Percentiles rank a stretch among this genome's conserved stretches.
Evolutionary conservation across 1,140 invertebrate species (phyloP).

Genomic region (Bombus difficillimus): DNA sequence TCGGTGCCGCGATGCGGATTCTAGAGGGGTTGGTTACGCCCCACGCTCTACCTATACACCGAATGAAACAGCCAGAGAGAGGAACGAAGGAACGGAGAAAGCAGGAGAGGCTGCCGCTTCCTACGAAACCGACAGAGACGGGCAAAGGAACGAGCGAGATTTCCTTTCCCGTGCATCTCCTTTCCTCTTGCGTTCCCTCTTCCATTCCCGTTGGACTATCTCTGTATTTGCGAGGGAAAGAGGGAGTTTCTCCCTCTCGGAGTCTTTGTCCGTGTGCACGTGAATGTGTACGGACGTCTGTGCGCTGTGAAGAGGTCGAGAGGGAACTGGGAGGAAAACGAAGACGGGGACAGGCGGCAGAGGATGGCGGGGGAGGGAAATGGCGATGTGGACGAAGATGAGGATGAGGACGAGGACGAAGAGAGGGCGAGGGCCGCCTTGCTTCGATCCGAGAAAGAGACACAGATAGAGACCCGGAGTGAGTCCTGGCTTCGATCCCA

Average conservation of each 20-base stretch:
- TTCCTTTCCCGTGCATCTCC: constrained; percentile 50
- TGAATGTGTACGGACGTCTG: constrained; percentile 25
- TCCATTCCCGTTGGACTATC: constrained; percentile 32
- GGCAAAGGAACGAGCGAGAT: constrained; percentile 58
- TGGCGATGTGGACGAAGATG: constrained; percentile 41
- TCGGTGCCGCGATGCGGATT: constrained; percentile 70
- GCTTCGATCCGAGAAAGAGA: constrained; percentile 69
- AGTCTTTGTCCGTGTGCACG: constrained; percentile 53
- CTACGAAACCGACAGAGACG: constrained; percentile 12
- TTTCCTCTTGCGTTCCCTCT: constrained; percentile 30
- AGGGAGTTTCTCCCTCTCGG: constrained; percentile 65
- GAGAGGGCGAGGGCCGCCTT: constrained; percentile 64
- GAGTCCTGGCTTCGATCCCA: constrained; percentile 76
- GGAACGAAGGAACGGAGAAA: not conserved
- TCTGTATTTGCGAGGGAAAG: constrained; percentile 54
- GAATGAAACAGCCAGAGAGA: constrained; percentile 60
- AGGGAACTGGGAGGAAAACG: constrained; percentile 33
- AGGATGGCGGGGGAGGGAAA: not conserved
- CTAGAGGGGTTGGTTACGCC: constrained; percentile 79
- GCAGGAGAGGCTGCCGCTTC: not conserved
- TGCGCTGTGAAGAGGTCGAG: constrained; percentile 31
- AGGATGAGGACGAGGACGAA: constrained; percentile 22
- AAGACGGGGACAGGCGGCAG: constrained; percentile 21
- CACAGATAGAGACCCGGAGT: constrained; percentile 71
- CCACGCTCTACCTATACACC: constrained; percentile 68